Conservation (phyloP, 2,888 invertebrate species). For the Cryptophagus acutangulus region DNA sequence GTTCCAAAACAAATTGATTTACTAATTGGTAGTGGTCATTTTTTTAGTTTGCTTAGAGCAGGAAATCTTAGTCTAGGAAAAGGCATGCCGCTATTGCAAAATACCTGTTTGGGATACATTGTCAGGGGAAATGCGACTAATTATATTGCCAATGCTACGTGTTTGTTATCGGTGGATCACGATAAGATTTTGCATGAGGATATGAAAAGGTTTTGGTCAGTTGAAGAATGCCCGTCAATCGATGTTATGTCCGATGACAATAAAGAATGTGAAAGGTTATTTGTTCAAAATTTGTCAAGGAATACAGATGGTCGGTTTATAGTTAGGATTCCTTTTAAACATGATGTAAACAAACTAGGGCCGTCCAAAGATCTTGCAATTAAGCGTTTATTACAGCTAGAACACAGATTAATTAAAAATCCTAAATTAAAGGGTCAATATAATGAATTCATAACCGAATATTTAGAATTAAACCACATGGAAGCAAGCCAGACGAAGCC, state of each 20-base stretch:
- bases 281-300: not conserved
- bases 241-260: not conserved
- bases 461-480: not conserved
- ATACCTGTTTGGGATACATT: too few species aligned
- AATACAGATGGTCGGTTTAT: not conserved
- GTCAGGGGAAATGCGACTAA: not conserved
- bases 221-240: not conserved
- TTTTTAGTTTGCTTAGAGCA: not conserved
- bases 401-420: not conserved
- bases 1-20: not conserved
- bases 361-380: not conserved
- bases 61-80: not conserved
- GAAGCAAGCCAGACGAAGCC: too few species aligned
- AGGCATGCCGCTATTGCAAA: too few species aligned
- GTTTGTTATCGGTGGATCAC: too few species aligned
- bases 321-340: not conserved
- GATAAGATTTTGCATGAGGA: too few species aligned
- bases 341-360: not conserved
- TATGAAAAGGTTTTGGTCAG: not conserved
- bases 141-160: too few species aligned
- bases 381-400: not conserved
- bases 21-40: not conserved
- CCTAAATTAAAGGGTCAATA: not conserved
- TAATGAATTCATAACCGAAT: not conserved
- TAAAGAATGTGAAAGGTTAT: not conserved